phyloP scores from a whole-genome alignment of 2,113 vertebrate species.

The Nestor notabilis region DNA sequence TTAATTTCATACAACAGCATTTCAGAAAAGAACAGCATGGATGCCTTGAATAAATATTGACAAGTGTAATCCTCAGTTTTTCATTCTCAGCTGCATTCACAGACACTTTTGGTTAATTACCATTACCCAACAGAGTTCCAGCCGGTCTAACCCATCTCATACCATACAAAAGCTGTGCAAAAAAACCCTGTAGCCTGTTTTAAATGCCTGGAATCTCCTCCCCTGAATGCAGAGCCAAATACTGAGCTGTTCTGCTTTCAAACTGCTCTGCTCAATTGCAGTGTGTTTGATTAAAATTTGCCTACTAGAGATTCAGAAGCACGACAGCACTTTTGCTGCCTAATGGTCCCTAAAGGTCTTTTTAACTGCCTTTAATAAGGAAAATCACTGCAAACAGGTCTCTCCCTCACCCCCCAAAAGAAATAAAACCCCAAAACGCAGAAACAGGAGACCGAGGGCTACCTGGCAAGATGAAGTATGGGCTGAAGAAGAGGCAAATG shows the following conservation, averaged over 20 bases:
- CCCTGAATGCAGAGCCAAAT: background rate
- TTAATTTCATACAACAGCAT: background rate
- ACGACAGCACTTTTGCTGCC: background rate
- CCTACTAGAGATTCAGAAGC: background rate
- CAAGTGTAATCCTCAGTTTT: background rate
- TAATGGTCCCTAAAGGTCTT: background rate
- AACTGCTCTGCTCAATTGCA: constrained; percentile 34
- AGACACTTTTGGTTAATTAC: constrained; percentile 2
- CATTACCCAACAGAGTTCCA: background rate
- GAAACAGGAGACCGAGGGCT: background rate
- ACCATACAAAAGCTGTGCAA: background rate
- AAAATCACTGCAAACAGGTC: background rate
- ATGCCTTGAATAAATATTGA: background rate
- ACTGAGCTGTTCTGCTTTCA: background rate
- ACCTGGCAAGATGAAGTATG: background rate
- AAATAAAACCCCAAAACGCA: background rate
- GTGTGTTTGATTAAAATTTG: constrained; percentile 38
- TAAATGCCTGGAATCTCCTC: constrained; percentile 25
- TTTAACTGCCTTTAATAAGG: background rate
- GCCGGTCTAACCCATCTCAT: background rate
- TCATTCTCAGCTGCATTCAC: background rate
- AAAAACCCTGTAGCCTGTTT: background rate
- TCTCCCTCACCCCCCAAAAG: background rate
- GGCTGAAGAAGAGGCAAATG: background rate
- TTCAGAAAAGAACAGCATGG: background rate